A percentile compares a stretch with the other conserved stretches of the same genome.
Evolutionary conservation across 2,797 vertebrate genomes (phyloP).

Genomic region (Ctenopoma multispine): DNA sequence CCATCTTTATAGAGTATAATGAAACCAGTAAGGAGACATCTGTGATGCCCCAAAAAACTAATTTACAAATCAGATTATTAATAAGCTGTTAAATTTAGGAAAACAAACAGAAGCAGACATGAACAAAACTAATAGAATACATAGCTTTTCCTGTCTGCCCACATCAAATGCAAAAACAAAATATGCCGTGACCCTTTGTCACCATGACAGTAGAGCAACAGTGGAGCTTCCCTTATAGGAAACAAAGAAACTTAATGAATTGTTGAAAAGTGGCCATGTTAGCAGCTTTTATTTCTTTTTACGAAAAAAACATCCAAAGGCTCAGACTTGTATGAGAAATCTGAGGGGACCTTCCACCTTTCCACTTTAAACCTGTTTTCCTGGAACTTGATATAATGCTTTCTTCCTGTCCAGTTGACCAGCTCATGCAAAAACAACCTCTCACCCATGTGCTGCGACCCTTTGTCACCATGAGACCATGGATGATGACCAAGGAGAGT

Average conservation of each 20-base stretch:
- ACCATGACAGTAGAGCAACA: background rate
- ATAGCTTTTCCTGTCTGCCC: background rate
- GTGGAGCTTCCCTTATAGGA: background rate
- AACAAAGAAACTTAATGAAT: background rate
- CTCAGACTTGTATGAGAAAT: constrained; percentile 17
- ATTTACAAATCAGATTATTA: no score
- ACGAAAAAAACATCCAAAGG: no score
- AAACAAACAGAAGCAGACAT: background rate
- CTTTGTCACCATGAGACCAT: background rate
- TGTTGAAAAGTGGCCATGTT: constrained; percentile 27
- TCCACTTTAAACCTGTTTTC: constrained; percentile 31
- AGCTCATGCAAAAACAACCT: background rate
- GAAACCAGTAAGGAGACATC: background rate
- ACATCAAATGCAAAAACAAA: background rate
- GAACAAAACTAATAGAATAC: background rate
- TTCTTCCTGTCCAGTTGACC: background rate
- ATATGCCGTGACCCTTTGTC: background rate
- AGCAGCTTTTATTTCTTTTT: background rate
- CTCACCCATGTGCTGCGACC: background rate
- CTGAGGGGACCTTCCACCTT: constrained; percentile 42
- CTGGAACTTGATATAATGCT: constrained; percentile 55
- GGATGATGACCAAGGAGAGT: background rate
- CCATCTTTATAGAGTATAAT: background rate
- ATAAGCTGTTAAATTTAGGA: background rate
- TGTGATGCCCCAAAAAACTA: no score